These are phyloP conservation scores for Dryadula phaetusa DNA, from an alignment of 2,888 invertebrate genomes.

Conservation along the genomic window DNA sequence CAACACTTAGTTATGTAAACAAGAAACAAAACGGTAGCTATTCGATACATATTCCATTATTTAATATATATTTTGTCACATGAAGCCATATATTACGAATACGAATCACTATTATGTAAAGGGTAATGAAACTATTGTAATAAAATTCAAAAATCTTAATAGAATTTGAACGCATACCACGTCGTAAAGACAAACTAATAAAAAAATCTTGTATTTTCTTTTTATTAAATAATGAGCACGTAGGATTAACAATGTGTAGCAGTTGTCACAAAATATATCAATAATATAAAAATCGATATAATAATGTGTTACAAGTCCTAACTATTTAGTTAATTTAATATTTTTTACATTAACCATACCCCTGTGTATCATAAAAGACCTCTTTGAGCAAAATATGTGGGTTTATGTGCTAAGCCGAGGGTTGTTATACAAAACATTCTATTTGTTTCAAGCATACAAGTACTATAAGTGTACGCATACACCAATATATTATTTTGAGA, in stretches of 20 bases:
- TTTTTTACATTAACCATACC: conserved; percentile 17
- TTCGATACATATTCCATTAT: not conserved
- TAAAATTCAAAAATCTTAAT: no score
- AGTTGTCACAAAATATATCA: not conserved
- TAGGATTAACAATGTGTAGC: not conserved
- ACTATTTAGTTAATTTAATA: conserved; percentile 3
- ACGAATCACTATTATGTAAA: no score
- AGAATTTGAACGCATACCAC: no score
- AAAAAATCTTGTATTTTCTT: no score
- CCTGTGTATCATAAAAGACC: conserved; percentile 18
- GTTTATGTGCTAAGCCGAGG: conserved; percentile 24
- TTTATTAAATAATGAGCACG: no score
- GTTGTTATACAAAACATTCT: conserved; percentile 34
- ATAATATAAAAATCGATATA: not conserved
- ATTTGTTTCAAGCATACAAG: conserved; percentile 36
- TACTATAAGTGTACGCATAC: conserved; percentile 22
- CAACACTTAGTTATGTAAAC: conserved; percentile 5
- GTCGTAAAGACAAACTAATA: no score
- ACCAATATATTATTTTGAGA: conserved; percentile 12
- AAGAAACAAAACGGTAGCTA: not conserved
- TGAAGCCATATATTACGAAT: not conserved
- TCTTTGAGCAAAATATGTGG: conserved; percentile 35
- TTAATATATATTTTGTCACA: not conserved
- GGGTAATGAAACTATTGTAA: no score
- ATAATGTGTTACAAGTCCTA: not conserved